Evolutionary conservation across 1,140 invertebrate genomes (phyloP).

Genomic region (Lethrus apterus): DNA sequence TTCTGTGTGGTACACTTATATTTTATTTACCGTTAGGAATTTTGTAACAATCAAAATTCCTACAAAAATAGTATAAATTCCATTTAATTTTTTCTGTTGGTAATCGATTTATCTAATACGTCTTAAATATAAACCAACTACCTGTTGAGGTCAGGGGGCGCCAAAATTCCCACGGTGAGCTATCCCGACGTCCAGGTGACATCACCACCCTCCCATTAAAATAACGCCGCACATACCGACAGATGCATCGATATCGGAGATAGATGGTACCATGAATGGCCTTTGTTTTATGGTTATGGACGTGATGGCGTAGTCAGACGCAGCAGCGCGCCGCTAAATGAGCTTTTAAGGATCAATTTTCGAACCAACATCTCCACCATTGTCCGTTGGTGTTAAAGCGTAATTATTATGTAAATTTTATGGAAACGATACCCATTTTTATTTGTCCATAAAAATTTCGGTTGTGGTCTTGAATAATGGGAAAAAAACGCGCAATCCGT

Average conservation of each 20-base stretch:
- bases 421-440: too few species aligned
- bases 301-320: slow-evolving; percentile 4
- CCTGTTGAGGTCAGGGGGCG: slow-evolving; percentile 14
- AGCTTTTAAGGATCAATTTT: too few species aligned
- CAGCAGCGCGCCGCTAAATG: slow-evolving; percentile 13
- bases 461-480: neutral
- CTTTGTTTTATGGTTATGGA: slow-evolving; percentile 15
- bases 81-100: slow-evolving; percentile 9
- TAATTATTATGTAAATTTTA: too few species aligned
- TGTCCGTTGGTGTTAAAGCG: too few species aligned
- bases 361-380: too few species aligned
- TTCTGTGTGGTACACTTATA: too few species aligned
- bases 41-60: too few species aligned
- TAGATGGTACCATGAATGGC: slow-evolving; percentile 15
- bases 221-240: slow-evolving; percentile 10
- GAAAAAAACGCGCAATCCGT: neutral
- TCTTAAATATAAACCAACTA: slow-evolving; percentile 15
- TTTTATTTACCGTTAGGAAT: too few species aligned
- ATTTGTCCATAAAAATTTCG: too few species aligned
- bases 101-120: slow-evolving; percentile 16
- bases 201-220: slow-evolving; percentile 13
- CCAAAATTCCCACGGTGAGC: slow-evolving; percentile 15
- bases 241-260: slow-evolving; percentile 12
- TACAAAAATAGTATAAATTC: too few species aligned
- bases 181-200: slow-evolving; percentile 13